phyloP scores from a whole-genome alignment of 2,888 invertebrate species.

The Dryocosmus kuriphilus region DNA sequence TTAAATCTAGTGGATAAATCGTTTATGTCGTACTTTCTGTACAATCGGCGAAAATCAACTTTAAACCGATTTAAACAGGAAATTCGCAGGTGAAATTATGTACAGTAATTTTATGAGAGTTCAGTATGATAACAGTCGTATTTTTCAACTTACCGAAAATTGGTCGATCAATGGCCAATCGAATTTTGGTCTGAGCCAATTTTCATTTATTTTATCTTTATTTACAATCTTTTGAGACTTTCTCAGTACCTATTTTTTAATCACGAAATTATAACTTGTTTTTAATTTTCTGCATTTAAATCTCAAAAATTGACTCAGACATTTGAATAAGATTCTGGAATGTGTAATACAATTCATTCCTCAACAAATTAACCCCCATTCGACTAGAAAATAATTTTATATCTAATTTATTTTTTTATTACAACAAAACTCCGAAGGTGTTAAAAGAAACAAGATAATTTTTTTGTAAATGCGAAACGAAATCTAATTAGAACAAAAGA shows the following conservation, averaged over 20 bases:
- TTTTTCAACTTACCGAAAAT: neutral
- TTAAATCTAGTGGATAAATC: slow-evolving; percentile 38
- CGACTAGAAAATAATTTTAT: neutral
- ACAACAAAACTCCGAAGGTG: neutral
- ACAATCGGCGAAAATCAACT: slow-evolving; percentile 4
- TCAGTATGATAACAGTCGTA: neutral
- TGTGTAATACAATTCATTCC: slow-evolving; percentile 11
- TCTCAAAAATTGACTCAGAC: neutral
- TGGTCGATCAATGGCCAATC: neutral
- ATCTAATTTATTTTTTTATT: neutral
- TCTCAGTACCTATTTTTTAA: neutral
- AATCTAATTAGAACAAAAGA: neutral
- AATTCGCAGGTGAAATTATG: slow-evolving; percentile 19
- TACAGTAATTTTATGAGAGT: slow-evolving; percentile 8
- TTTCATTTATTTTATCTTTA: neutral
- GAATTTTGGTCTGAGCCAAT: slow-evolving; percentile 11
- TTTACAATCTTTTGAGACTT: slow-evolving; percentile 25
- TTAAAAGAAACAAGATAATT: neutral
- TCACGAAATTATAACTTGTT: neutral
- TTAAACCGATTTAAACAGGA: slow-evolving; percentile 15
- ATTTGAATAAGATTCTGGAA: neutral
- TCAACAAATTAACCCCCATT: neutral
- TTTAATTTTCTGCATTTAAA: slow-evolving; percentile 25
- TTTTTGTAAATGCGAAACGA: neutral
- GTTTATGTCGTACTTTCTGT: slow-evolving; percentile 37